Evolutionary conservation across 2,888 invertebrate genomes (phyloP), one percentile per base, ranked within the genome.

Genomic region (Noctua fimbriata): DNA sequence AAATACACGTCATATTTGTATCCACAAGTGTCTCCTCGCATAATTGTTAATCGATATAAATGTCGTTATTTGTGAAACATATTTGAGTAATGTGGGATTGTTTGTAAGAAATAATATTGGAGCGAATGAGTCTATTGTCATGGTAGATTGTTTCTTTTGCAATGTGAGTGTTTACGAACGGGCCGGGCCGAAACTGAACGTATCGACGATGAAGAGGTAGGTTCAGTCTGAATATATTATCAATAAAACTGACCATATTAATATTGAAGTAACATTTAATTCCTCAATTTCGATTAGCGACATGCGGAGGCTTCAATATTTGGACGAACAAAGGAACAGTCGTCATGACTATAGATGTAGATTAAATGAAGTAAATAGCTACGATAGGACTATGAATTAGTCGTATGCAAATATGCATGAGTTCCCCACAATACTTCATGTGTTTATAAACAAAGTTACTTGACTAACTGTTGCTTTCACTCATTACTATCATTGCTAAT

Each of bases 361-460:
- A 92, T 87, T 88, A 81, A 88, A 88, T 89, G 88, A 90, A 89
- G 88, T 87, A 85, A 87, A 93, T 94, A 94, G 93, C 88, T 92
- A 92, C 88, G 92, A 93, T 93, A 93, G 91, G 93, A 92, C 85
- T 87, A 87, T 88, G 80, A 86, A 87, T 90, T 95, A 96, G 95
- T 91, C 93, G 94, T 93, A 94, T 94, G 94, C 94, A 93, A 93
- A 92, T 90, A 90, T 95, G 97, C 97, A 97, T 97, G 97, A 90
- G 91, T 91, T 92, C 92, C 95, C 95, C 94, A 94, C 92, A 93
- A 93, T 96, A 97, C 95, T 96, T 97, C 97, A 97, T 97, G 97
- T 97, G 97, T 96, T 96, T 94, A 96, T 97, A 96, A 97, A 96
- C 96, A 97, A 96, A 96, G 96, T 96, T 96, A 96, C 95, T 93